Evolutionary conservation across 2,797 vertebrate species (phyloP), one percentile per base, ranked within the genome.

Genomic region (Esox lucius): DNA sequence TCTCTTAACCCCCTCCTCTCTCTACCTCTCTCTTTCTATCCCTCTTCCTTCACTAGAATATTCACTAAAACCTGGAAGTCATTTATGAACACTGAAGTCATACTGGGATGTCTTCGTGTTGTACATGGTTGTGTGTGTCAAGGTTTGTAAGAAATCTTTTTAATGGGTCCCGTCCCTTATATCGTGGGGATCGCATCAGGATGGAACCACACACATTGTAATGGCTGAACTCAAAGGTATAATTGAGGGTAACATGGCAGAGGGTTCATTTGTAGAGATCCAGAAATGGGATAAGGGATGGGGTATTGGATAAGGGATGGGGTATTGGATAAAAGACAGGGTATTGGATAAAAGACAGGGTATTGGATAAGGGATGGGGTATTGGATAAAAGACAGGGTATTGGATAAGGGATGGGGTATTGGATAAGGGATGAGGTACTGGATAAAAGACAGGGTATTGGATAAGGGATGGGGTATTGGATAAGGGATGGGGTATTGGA

Each of bases 181-280:
- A 68, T 83, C 80, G 31, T 74, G 86, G 86, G 85, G 83, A 85
- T 89, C 86, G 77, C 80, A 79, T 89, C 89, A 88, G 76, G 79
- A 75, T 71, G 13, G 72, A 79, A 71, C 73, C 75, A 71, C 75
- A 84, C 75, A 81, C 70, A 74, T 84, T 79, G 51, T 35, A 28
- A 67, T 64, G 78, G 66, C 71, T 74, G 73, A 83, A 81, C 80
- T 81, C 61, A 59, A 75, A 70, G 74, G 79, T 75, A n/a, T 73
- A 76, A 75, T 42, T 79, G 5, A 51, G 81, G 78, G 66, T 77
- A 82, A 81, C 48, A 48, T 73, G 12, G 39, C 12, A n/a, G 35
- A 42, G 71, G 70, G 75, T 84, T 72, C 74, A 62, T 8, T 62
- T 4, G 24, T 62, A 15, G n/a, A 24, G 59, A 26, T 61, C 59